Conservation (phyloP, 2,113 vertebrate genomes). For the Redunca redunca region DNA sequence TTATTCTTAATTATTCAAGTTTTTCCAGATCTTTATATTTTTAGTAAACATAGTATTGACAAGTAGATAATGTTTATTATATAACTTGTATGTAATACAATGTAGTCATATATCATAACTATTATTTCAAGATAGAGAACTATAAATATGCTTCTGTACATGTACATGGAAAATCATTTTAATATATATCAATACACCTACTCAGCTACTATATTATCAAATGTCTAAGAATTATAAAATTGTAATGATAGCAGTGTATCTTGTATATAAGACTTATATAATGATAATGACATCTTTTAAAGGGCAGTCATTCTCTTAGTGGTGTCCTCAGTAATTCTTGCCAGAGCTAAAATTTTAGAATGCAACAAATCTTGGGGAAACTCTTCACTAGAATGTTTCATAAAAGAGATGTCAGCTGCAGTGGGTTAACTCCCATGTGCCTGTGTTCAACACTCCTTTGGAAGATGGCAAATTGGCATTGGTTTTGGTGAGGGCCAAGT, state of each 20-base stretch:
- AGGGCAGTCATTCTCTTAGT: neutral
- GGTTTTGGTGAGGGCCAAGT: neutral
- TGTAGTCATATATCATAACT: neutral
- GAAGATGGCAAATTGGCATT: neutral
- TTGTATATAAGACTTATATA: neutral
- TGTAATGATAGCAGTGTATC: neutral
- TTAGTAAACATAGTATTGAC: neutral
- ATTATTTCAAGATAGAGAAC: constrained; percentile 28
- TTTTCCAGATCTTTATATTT: constrained; percentile 9
- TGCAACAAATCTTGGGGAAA: neutral
- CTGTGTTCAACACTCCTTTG: neutral
- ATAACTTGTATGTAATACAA: neutral
- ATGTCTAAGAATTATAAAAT: neutral
- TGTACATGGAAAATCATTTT: neutral
- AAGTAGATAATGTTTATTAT: neutral
- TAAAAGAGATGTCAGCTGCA: neutral
- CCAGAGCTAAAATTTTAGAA: constrained; percentile 17
- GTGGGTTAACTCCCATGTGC: neutral
- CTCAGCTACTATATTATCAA: neutral
- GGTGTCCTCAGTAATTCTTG: neutral
- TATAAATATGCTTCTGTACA: neutral
- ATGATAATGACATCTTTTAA: neutral
- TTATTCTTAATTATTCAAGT: neutral
- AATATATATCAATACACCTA: neutral
- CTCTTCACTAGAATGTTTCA: neutral